phyloP scores from a whole-genome alignment of 2,888 invertebrate species.

The Ceraclea dissimilis region DNA sequence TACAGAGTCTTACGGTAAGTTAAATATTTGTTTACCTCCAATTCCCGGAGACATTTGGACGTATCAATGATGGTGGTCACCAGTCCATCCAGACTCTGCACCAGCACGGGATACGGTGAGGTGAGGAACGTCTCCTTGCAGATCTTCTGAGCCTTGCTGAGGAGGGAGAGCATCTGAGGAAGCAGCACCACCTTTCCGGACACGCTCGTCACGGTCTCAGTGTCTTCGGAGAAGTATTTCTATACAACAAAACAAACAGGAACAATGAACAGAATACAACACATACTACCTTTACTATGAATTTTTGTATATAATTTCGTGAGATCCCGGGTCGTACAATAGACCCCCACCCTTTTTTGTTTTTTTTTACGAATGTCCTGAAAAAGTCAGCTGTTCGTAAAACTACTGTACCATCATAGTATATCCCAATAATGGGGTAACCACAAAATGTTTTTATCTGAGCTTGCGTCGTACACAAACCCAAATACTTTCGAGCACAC shows the following conservation, averaged over 20 bases:
- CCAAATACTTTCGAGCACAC: no score
- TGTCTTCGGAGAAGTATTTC: slow-evolving; percentile 24
- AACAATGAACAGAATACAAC: slow-evolving; percentile 1
- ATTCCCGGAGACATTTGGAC: slow-evolving; percentile 57
- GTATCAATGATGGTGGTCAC: slow-evolving; percentile 60
- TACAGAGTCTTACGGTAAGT: no score
- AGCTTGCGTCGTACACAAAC: no score
- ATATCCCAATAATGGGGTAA: no score
- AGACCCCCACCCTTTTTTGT: no score
- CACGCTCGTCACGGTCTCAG: neutral
- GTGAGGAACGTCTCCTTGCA: slow-evolving; percentile 55
- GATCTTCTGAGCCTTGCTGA: slow-evolving; percentile 55
- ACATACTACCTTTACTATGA: neutral
- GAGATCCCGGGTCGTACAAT: no score
- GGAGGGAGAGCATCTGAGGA: slow-evolving; percentile 38
- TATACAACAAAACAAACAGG: slow-evolving; percentile 17
- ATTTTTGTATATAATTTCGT: no score
- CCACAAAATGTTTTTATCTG: no score
- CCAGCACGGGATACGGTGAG: slow-evolving; percentile 51
- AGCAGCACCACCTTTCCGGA: slow-evolving; percentile 29
- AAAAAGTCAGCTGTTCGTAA: no score
- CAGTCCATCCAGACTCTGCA: slow-evolving; percentile 58
- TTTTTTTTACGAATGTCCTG: no score
- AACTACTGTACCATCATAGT: no score
- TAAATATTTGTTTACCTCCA: no score